phyloP scores from a whole-genome alignment of 1,140 invertebrate genomes.

The Neodiprion fabricii region DNA sequence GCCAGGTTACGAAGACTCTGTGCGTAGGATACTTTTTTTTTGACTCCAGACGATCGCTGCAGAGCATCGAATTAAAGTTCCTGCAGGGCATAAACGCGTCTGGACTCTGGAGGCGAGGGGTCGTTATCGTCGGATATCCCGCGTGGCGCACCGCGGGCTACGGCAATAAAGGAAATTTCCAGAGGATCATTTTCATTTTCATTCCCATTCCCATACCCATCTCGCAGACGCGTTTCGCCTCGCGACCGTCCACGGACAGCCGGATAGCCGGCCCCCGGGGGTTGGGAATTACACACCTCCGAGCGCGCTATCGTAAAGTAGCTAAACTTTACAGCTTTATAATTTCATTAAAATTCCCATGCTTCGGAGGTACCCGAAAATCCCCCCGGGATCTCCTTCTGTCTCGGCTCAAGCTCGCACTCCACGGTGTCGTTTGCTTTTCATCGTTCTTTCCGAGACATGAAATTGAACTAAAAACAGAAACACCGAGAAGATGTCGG shows the following conservation, averaged over 20 bases:
- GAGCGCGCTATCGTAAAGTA: slow-evolving; percentile 31
- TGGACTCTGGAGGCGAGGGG: not conserved
- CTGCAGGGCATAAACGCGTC: not conserved
- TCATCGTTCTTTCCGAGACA: too few species aligned
- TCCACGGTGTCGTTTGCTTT: too few species aligned
- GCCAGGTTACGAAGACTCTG: too few species aligned
- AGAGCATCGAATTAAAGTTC: not conserved
- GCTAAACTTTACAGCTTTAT: slow-evolving; percentile 40
- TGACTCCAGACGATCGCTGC: not conserved
- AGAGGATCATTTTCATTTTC: slow-evolving; percentile 6
- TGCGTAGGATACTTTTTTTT: too few species aligned
- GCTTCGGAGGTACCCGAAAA: slow-evolving; percentile 23
- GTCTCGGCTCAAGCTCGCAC: not conserved
- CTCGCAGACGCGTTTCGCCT: not conserved
- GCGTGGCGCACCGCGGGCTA: not conserved
- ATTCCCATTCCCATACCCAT: not conserved
- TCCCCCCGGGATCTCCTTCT: slow-evolving; percentile 10
- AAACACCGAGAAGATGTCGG: too few species aligned
- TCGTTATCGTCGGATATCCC: slow-evolving; percentile 4
- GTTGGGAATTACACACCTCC: not conserved
- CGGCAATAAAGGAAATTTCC: slow-evolving; percentile 5
- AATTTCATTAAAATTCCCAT: slow-evolving; percentile 42
- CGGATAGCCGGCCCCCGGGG: too few species aligned
- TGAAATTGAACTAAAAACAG: too few species aligned
- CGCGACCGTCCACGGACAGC: too few species aligned